Base-by-base conservation (phyloP, 2,113 vertebrate genomes). In the Platanista minor region DNA sequence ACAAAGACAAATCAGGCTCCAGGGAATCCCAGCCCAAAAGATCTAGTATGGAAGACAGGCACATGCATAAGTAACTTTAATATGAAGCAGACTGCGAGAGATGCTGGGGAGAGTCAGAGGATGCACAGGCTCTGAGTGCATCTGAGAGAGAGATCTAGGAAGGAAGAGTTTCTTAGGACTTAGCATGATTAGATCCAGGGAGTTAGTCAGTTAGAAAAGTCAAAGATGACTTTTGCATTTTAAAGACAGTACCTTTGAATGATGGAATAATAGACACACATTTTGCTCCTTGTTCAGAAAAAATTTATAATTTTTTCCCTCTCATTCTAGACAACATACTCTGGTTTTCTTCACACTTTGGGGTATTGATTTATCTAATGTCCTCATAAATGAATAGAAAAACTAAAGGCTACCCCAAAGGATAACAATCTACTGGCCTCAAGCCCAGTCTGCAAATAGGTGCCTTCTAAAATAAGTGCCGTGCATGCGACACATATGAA, bases 211-310 rank as follows among this genome's bases (percentile, higher is more conserved):
- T 36, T 64, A 49, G 57, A 87, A 84, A 88, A 87, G 41, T 59
- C 66, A 92, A 61, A 77, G 82, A 95, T 39, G 71, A 95, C 69
- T 94, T 82, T 29, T 77, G 52, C 15, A 31, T 94, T 93, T 96
- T 72, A 67, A 90, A 92, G 66, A 29, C 9, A 12, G 23, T 72
- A 20, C 6, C 31, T 88, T 75, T 88, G 71, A 90, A 82, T 82
- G 33, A 86, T 54, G 21, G 36, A 80, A 59, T 97, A 75, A 93
- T 6, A 94, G 46, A 46, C 29, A 97, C 20, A 82, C 4, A 18
- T 54, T 93, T 83, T 94, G 17, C 6, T 91, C 36, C 77, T 66
- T 87, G 3, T 87, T 93, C 20, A 84, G 69, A 82, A 57, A 93
- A n/a, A 90, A 39, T 61, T 92, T 90, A 11, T 80, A 54, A 31